Conservation (phyloP, 2,888 invertebrate genomes). For the Orthonychiurus folsomi region DNA sequence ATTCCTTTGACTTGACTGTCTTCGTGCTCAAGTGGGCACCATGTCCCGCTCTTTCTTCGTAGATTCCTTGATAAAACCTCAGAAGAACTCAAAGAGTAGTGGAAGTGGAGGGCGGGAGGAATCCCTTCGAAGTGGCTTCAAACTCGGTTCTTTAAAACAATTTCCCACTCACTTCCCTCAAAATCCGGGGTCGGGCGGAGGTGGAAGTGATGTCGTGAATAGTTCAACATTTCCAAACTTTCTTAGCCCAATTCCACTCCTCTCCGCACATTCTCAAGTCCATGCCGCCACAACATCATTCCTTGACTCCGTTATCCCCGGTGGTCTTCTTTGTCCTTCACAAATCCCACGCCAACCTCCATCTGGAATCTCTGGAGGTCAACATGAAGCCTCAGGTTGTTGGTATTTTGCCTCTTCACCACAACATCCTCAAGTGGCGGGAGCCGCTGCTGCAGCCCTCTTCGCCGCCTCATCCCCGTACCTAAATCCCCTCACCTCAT, state of each 20-base stretch:
- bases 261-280: constrained; percentile 7
- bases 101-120: neutral
- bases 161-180: neutral
- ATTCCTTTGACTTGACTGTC: neutral
- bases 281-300: neutral
- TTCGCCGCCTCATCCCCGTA: constrained; percentile 22
- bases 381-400: constrained; percentile 7
- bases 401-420: constrained; percentile 21
- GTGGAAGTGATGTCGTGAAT: constrained; percentile 4
- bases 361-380: neutral
- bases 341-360: constrained; percentile 5
- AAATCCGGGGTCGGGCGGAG: neutral
- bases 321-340: constrained; percentile 9
- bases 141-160: neutral
- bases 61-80: constrained; percentile 24
- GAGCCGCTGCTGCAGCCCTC: constrained; percentile 8
- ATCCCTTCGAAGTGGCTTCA: neutral
- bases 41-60: constrained; percentile 30
- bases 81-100: constrained; percentile 5
- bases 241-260: constrained; percentile 15
- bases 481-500: constrained; percentile 13
- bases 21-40: neutral
- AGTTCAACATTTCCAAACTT: constrained; percentile 13
- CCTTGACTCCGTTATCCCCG: constrained; percentile 2
- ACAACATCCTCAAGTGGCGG: constrained; percentile 9